Evolutionary conservation across 2,113 vertebrate genomes (phyloP).

Genomic region (Glaucidium brasilianum): DNA sequence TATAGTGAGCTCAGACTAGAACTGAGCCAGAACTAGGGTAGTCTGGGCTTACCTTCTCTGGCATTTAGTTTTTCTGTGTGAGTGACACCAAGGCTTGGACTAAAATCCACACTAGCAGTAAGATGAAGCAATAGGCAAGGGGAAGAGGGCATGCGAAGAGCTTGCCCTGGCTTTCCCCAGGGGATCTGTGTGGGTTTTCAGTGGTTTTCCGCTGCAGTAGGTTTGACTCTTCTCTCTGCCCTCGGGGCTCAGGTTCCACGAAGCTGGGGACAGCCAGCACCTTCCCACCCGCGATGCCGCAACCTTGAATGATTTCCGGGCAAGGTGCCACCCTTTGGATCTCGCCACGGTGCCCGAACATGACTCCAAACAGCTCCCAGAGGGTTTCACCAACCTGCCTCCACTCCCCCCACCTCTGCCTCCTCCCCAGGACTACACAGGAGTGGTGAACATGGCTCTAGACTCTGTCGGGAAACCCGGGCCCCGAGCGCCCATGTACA

Average conservation of each 20-base stretch:
- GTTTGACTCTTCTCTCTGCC: slow-evolving; percentile 49
- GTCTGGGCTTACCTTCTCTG: neutral
- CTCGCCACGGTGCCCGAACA: slow-evolving; percentile 77
- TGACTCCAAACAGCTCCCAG: slow-evolving; percentile 65
- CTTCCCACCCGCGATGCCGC: neutral
- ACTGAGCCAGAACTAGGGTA: neutral
- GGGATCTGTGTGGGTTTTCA: neutral
- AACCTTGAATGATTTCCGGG: slow-evolving; percentile 59
- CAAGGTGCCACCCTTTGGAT: slow-evolving; percentile 70
- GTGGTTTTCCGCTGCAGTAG: slow-evolving; percentile 58
- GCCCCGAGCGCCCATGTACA: slow-evolving; percentile 77
- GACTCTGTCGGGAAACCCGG: slow-evolving; percentile 73
- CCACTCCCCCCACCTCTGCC: slow-evolving; percentile 44
- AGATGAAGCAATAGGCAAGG: neutral
- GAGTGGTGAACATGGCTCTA: slow-evolving; percentile 78
- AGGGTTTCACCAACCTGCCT: slow-evolving; percentile 61
- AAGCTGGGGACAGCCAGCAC: slow-evolving; percentile 33
- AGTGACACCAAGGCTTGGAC: neutral
- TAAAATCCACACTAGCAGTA: neutral
- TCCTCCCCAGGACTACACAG: slow-evolving; percentile 79
- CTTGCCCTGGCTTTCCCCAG: neutral
- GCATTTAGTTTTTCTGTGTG: neutral
- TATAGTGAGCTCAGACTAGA: neutral
- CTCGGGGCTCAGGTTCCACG: slow-evolving; percentile 41
- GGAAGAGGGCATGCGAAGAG: neutral